A percentile compares a stretch with the other conserved stretches of the same genome.
phyloP scores from a whole-genome alignment of 2,113 vertebrate species.

The Bufo gargarizans region DNA sequence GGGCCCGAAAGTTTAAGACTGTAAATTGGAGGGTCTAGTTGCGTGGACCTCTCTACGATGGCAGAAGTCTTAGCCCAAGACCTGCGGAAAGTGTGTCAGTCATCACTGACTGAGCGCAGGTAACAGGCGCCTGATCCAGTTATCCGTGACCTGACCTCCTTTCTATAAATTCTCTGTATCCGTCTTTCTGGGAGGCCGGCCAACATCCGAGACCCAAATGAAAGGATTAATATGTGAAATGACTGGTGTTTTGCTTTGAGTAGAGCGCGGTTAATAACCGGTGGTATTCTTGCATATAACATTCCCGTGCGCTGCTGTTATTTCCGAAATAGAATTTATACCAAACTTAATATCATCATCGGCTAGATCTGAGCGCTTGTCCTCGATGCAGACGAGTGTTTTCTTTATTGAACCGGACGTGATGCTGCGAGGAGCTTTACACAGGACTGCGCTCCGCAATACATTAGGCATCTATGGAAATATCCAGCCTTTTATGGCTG shows the following conservation, averaged over 20 bases:
- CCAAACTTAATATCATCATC: constrained; percentile 1
- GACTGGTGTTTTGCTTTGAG: constrained; percentile 22
- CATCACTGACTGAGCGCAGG: background rate
- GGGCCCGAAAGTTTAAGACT: too few species aligned
- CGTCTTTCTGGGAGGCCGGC: constrained; percentile 28
- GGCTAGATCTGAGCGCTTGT: background rate
- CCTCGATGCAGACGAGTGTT: background rate
- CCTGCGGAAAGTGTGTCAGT: constrained; percentile 2
- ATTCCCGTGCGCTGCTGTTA: background rate
- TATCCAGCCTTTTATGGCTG: background rate
- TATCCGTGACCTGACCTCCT: constrained; percentile 28
- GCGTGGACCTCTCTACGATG: too few species aligned
- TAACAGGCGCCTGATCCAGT: background rate
- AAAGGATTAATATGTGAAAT: constrained; percentile 48
- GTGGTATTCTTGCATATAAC: background rate
- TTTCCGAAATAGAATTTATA: constrained; percentile 13
- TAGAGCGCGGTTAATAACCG: background rate
- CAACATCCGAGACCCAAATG: constrained; percentile 26
- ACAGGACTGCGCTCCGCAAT: background rate
- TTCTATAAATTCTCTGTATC: constrained; percentile 33
- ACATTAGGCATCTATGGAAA: background rate
- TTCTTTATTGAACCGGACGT: background rate
- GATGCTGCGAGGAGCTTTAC: background rate
- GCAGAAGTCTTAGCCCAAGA: too few species aligned
- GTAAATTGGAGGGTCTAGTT: too few species aligned